Evolutionary conservation across 1,140 invertebrate species (phyloP).

Genomic region (Danaus melanippus): DNA sequence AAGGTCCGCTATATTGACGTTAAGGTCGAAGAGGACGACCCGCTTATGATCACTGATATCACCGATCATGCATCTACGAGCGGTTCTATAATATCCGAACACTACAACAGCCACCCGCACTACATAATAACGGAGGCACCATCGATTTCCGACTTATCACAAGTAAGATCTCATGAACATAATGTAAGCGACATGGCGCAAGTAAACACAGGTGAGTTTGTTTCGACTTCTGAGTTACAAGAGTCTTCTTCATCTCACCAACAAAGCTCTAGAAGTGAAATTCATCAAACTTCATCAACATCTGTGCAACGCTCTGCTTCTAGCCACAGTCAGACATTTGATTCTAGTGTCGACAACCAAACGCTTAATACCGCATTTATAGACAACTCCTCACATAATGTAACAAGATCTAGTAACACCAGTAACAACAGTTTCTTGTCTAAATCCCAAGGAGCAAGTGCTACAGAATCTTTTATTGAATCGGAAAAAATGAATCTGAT

Average conservation of each 20-base stretch:
- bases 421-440: constrained; percentile 21
- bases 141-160: constrained; percentile 60
- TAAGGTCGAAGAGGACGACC: constrained; percentile 70
- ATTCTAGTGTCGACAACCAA: constrained; percentile 47
- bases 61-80: constrained; percentile 64
- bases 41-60: constrained; percentile 69
- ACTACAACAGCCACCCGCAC: constrained; percentile 68
- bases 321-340: constrained; percentile 49
- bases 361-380: constrained; percentile 67
- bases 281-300: constrained; percentile 55
- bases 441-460: constrained; percentile 52
- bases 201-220: constrained; percentile 58
- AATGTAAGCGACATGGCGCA: constrained; percentile 64
- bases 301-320: constrained; percentile 60
- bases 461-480: constrained; percentile 59
- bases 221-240: constrained; percentile 51
- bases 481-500: constrained; percentile 55
- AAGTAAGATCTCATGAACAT: constrained; percentile 48
- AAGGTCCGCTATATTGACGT: constrained; percentile 69
- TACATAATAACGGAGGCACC: constrained; percentile 72
- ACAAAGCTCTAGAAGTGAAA: constrained; percentile 60
- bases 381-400: constrained; percentile 36
- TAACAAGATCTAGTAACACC: constrained; percentile 24
- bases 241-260: constrained; percentile 59
- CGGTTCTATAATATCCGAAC: constrained; percentile 66